Evolutionary conservation across 1,140 invertebrate genomes (phyloP).

Genomic region (Nebria ingens): DNA sequence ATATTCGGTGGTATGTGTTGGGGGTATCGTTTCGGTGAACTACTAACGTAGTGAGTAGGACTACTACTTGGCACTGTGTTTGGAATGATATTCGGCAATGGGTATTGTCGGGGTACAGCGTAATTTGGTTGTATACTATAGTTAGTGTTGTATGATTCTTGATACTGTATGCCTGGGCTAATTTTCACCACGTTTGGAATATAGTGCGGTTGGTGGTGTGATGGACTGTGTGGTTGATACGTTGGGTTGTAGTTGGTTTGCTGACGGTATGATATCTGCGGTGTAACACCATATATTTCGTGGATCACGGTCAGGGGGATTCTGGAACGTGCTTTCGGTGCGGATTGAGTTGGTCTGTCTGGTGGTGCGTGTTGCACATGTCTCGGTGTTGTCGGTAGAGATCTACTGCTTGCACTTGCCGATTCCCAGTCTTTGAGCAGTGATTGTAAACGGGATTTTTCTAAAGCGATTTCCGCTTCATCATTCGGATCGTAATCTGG

Average conservation of each 20-base stretch:
- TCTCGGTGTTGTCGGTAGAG: constrained; percentile 23
- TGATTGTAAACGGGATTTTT: constrained; percentile 43
- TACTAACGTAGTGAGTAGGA: constrained; percentile 20
- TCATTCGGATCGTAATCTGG: constrained; percentile 60
- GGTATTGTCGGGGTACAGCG: constrained; percentile 15
- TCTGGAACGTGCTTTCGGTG: constrained; percentile 6
- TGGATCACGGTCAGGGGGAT: constrained; percentile 25
- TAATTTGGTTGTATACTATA: constrained; percentile 21
- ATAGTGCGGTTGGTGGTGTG: constrained; percentile 18
- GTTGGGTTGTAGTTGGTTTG: constrained; percentile 17
- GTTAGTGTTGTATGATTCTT: constrained; percentile 21
- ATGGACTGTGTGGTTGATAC: constrained; percentile 17
- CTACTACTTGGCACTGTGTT: constrained; percentile 11
- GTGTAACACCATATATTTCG: constrained; percentile 24
- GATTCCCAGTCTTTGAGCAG: constrained; percentile 52
- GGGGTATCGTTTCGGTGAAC: constrained; percentile 22
- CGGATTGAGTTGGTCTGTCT: not conserved
- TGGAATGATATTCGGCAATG: not conserved
- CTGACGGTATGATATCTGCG: constrained; percentile 22
- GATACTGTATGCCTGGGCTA: constrained; percentile 22
- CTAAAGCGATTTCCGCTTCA: constrained; percentile 48
- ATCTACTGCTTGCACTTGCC: constrained; percentile 35
- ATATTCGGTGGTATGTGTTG: constrained; percentile 15
- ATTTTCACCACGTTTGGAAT: constrained; percentile 12
- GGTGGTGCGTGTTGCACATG: not conserved